Base-by-base conservation (phyloP, 1,140 invertebrate genomes). In the Tetramorium parvispinum region DNA sequence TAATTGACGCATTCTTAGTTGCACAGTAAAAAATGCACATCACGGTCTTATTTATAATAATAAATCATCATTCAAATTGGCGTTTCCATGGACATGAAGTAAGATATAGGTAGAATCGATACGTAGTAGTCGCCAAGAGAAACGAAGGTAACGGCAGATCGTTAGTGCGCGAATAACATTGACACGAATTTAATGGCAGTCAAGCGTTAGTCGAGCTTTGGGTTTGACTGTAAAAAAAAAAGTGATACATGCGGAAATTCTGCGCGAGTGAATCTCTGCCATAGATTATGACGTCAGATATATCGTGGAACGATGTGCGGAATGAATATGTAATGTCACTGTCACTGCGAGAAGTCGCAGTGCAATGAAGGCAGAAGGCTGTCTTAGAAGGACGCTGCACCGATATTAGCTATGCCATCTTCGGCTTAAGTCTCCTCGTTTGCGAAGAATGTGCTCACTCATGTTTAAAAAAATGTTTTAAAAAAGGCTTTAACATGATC, bases 281-380 rank as follows among this genome's bases (percentile, higher is more conserved):
- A 53, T 40, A 68, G 11, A 10, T 18, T 49, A 46, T 65, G 81
- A 88, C 65, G 85, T 89, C 81, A 85, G 85, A 61, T 11, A 63
- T 18, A n/a, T 24, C 59, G 43, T 43, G 76, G 10, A 10, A 27
- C 49, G 63, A 55, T n/a, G 49, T n/a, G 2, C 57, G 18, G 10
- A 21, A 37, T 43, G 46, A 70, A 70, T 55, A 43, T 8, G 40
- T 55, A 81, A 81, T 37, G 51, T 70, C n/a, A 68, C 32, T 43
- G 40, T 8, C 43, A 49, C 5, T 66, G 24, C 61, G 49, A 57
- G 43, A 68, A 55, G 51, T 87, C 13, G 87, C 49, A 86, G 87
- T 85, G 88, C 88, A 93, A 92, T 91, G 93, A 88, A 87, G 85
- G 90, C 92, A 92, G 92, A 94, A 94, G 93, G 92, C 90, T 94